Evolutionary conservation across 2,797 vertebrate species (phyloP), one percentile per base, ranked within the genome.

Genomic region (Pangasius larnaudii): DNA sequence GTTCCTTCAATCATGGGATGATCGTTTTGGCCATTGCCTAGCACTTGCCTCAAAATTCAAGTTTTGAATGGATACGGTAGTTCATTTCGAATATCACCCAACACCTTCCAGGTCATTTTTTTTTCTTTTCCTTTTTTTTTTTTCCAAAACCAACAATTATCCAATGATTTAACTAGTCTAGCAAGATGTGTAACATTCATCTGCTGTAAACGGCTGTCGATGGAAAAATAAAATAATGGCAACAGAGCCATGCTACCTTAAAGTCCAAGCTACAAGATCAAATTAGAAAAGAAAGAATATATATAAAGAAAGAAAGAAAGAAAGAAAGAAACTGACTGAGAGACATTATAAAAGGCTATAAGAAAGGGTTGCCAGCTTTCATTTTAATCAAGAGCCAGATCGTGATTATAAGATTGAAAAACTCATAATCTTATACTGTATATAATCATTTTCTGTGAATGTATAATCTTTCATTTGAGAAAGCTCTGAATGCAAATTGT

Each of bases 171-270:
- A 93, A 95, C 96, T 97, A 97, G 94, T 96, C 97, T 97, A 97
- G 96, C 95, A 94, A 96, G 96, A 97, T 96, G 97, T 94, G 95
- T 96, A 91, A 97, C 97, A 96, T 95, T 97, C 97, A 97, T 95
- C 96, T 95, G 97, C 95, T 94, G 95, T 94, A 96, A 92, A 95
- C 93, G 95, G 97, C 96, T 95, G 96, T 95, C 95, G 94, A 96
- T 94, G 96, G 94, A 90, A 95, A 93, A 93, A 86, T 61, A 93
- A 95, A 94, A 95, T 85, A 91, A 96, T 95, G 96, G 95, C 95
- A 96, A 96, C 91, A 96, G 96, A 96, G 96, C 97, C 97, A 97
- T 97, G 97, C 97, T 98, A 97, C 97, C 97, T 98, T 98, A 97
- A 97, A 97, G 96, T 96, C 97, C 96, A 97, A 97, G 97, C 97